Conservation (phyloP, 2,797 vertebrate species). For the Hapalemur alaotrensis region DNA sequence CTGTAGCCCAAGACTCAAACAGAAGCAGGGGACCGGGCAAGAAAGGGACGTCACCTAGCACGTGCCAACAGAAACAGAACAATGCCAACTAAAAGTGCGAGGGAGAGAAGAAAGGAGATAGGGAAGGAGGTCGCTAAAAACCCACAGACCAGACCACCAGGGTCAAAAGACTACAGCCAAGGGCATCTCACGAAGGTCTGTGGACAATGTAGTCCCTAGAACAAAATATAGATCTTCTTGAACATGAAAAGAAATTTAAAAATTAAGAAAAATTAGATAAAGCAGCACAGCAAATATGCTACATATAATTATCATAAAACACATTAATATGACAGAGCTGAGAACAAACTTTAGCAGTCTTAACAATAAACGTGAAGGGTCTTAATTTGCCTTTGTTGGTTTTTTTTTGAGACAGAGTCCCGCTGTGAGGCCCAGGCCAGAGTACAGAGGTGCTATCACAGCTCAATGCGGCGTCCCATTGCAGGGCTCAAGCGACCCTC, state of each 20-base stretch:
- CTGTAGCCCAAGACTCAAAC: neutral
- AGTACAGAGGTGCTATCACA: neutral
- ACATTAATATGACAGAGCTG: fast-evolving
- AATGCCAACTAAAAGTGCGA: fast-evolving
- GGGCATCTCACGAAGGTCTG: neutral
- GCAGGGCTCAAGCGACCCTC: neutral
- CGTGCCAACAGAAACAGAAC: neutral
- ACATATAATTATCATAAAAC: fast-evolving
- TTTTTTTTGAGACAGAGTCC: neutral
- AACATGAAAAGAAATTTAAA: neutral
- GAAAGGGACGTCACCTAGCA: fast-evolving
- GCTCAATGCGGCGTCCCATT: neutral
- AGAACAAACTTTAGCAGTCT: neutral
- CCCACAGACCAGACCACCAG: fast-evolving
- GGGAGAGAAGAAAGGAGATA: neutral
- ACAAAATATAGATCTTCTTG: neutral
- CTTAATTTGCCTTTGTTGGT: neutral
- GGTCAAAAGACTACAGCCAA: neutral
- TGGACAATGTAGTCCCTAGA: neutral
- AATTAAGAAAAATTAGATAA: neutral
- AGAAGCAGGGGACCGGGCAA: neutral
- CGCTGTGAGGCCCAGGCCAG: neutral
- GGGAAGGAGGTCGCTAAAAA: fast-evolving
- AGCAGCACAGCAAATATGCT: fast-evolving
- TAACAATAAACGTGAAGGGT: too few relatives aligned